Conservation (phyloP, 2,888 invertebrate genomes). For the Agrotis segetum region DNA sequence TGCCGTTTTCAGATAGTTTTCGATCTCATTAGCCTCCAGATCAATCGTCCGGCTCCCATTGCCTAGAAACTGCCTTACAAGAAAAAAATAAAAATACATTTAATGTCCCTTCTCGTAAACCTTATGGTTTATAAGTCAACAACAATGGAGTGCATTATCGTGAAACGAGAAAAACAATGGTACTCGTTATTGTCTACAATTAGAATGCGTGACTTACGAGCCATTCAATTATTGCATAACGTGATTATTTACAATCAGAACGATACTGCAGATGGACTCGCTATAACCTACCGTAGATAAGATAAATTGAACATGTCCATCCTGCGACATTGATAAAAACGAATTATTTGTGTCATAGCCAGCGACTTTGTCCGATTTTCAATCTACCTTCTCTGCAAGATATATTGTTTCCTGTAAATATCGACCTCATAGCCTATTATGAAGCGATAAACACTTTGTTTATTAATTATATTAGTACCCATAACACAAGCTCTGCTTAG, state of each 20-base stretch:
- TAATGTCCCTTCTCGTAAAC: slow-evolving; percentile 7
- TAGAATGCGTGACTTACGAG: slow-evolving; percentile 57
- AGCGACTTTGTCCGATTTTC: too few species aligned
- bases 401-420: too few species aligned
- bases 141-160: slow-evolving; percentile 50
- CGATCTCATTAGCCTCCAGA: too few species aligned
- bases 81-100: not conserved
- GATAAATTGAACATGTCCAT: slow-evolving; percentile 8
- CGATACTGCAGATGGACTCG: slow-evolving; percentile 12
- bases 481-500: too few species aligned
- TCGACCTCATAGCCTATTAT: too few species aligned
- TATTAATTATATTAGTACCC: too few species aligned
- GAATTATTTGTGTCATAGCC: too few species aligned
- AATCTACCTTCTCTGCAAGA: too few species aligned
- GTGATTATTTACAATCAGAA: slow-evolving; percentile 20
- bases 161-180: slow-evolving; percentile 55
- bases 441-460: too few species aligned
- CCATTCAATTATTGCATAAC: slow-evolving; percentile 31
- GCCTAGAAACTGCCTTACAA: not conserved
- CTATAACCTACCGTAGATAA: slow-evolving; percentile 17
- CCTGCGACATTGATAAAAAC: too few species aligned
- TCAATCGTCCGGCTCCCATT: too few species aligned
- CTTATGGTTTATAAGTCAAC: slow-evolving; percentile 17
- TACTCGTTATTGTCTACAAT: slow-evolving; percentile 49
- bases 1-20: too few species aligned